phyloP scores from a whole-genome alignment of 2,888 invertebrate species.

The Listrodromus nycthemerus region DNA sequence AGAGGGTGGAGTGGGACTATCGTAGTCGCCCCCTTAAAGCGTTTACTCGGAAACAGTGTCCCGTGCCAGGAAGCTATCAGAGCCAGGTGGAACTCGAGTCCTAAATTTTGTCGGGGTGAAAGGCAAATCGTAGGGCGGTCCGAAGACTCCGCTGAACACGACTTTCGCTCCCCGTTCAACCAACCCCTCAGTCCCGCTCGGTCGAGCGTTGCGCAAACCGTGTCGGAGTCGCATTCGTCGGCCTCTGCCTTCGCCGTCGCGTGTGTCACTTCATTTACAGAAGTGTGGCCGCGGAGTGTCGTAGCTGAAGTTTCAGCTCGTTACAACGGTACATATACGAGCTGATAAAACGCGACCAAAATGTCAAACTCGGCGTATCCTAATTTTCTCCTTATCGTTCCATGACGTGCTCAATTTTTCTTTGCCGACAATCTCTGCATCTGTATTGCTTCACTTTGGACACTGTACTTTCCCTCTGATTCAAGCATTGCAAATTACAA shows the following conservation, averaged over 20 bases:
- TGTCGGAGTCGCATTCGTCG: constrained; percentile 69
- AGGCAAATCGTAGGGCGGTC: constrained; percentile 70
- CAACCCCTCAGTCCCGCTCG: not conserved
- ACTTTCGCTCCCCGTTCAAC: constrained; percentile 2
- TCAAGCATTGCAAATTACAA: not conserved
- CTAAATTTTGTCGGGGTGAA: constrained; percentile 67
- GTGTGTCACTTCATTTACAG: constrained; percentile 81
- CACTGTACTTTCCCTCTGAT: not conserved
- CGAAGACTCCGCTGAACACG: constrained; percentile 40
- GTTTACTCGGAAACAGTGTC: constrained; percentile 78
- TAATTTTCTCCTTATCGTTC: constrained; percentile 48
- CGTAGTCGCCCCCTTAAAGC: constrained; percentile 60
- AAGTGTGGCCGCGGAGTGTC: constrained; percentile 74
- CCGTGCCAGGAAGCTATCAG: constrained; percentile 82
- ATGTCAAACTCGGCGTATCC: not conserved
- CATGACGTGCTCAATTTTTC: constrained; percentile 72
- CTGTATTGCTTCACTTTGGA: not conserved
- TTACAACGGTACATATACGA: constrained; percentile 22
- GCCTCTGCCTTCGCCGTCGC: constrained; percentile 68
- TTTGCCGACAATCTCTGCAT: not conserved
- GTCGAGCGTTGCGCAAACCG: constrained; percentile 71
- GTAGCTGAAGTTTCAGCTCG: constrained; percentile 53
- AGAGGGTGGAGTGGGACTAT: constrained; percentile 23
- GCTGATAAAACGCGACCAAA: constrained; percentile 38
- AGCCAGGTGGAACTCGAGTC: constrained; percentile 64